phyloP scores from a whole-genome alignment of 1,140 invertebrate species.

The Littorina saxatilis region DNA sequence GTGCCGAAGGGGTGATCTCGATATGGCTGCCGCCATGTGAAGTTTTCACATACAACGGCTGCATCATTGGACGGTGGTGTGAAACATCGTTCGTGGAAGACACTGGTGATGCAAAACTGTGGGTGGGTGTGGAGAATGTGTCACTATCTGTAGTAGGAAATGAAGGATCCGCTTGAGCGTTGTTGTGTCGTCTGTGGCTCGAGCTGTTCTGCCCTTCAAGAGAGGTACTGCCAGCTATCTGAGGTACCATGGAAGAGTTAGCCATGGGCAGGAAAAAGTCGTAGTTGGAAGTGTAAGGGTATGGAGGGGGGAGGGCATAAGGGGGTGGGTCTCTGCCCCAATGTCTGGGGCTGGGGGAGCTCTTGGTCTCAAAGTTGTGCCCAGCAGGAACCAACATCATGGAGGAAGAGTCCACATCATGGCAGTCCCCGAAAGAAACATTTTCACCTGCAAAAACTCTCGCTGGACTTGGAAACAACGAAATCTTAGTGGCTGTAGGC shows the following conservation, averaged over 20 bases:
- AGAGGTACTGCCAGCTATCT: background rate
- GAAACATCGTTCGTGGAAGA: background rate
- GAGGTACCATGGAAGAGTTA: background rate
- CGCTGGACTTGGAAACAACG: no score
- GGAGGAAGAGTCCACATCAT: background rate
- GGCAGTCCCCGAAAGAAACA: background rate
- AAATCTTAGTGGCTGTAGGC: background rate
- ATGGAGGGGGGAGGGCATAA: background rate
- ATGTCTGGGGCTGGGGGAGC: background rate
- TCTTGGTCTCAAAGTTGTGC: background rate
- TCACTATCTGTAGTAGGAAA: background rate
- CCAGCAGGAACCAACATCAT: conserved; percentile 8
- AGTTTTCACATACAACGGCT: background rate
- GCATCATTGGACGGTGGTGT: background rate
- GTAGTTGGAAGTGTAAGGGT: background rate
- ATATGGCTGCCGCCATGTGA: background rate
- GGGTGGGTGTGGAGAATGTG: background rate
- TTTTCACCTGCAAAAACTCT: background rate
- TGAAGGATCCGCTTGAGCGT: background rate
- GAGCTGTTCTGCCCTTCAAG: background rate
- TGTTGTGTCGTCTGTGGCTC: no score
- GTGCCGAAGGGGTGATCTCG: conserved; percentile 11
- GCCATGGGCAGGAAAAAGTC: conserved; percentile 9
- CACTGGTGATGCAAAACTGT: background rate
- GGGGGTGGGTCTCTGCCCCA: background rate